Evolutionary conservation across 2,888 invertebrate species (phyloP), one percentile per base, ranked within the genome.

Genomic region (Aleiodes alternator): DNA sequence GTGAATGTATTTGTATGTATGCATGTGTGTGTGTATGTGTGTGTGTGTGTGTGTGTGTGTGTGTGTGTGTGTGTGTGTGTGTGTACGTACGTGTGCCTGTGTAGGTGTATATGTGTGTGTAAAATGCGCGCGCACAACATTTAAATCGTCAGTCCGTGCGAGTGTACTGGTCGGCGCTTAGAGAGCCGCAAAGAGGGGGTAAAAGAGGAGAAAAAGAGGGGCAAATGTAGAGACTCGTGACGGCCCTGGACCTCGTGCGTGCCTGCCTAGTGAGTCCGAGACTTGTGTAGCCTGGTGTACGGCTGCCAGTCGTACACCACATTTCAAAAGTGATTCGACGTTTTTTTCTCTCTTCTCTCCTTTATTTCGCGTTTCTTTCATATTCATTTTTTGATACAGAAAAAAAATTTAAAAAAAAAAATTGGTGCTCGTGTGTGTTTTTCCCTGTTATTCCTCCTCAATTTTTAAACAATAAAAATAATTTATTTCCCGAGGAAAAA

Each of bases 241-340:
- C 82, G 82, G 80, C 68, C 72, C 72, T 72, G 69, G 75, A 83
- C 85, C 84, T 84, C 84, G 85, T 84, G 84, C 78, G 81, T 81
- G 78, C 80, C 81, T 53, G 43, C 43, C 43, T 72, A 75, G 75
- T 75, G 66, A 57, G 66, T 69, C 57, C 75, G 71, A 71, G 71
- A 71, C 69, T 69, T 53, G 69, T 53, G 69, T 72, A 43, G 74
- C 57, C 69, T 69, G 48, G 53, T 51, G 69, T 50, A 57, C 68
- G 69, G 23, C 69, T 69, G 53, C 23, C 8, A 34, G 23, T 69
- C 53, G 48, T 71, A 50, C 70, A 57, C 70, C 29, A 59, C 57
- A 43, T 48, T 43, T 43, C 43, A 43, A 43, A 43, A 43, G 43
- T 43, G 43, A 43, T 43, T 43, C 43, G 11, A 43, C 43, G 43